Conservation (phyloP, 2,888 invertebrate genomes). For the Glaucopsyche alexis region DNA sequence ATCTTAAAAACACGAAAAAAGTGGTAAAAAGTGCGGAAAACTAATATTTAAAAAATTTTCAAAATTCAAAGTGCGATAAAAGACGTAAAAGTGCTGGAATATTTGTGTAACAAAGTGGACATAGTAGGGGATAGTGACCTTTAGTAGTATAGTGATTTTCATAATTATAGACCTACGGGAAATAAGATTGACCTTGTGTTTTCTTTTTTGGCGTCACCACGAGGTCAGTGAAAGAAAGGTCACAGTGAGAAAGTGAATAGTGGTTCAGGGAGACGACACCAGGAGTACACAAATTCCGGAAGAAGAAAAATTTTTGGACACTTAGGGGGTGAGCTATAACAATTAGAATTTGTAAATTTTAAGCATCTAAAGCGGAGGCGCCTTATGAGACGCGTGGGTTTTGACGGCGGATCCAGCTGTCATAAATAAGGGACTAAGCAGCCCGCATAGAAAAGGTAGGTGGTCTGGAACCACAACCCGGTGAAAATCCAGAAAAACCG, state of each 20-base stretch:
- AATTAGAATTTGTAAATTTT: not conserved
- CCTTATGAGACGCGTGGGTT: not conserved
- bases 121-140: not conserved
- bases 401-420: not conserved
- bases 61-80: not conserved
- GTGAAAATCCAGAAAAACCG: not conserved
- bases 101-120: not conserved
- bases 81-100: not conserved
- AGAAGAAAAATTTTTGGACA: not conserved
- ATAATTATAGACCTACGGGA: not conserved
- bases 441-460: not conserved
- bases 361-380: not conserved
- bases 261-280: not conserved
- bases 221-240: not conserved
- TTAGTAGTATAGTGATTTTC: not conserved
- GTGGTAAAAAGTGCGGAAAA: not conserved
- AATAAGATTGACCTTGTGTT: not conserved
- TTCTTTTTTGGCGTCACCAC: not conserved
- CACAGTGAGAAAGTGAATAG: not conserved
- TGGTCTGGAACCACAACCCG: too few relatives aligned
- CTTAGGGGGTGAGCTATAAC: not conserved
- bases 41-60: too few relatives aligned
- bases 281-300: not conserved
- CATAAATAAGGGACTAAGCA: too few relatives aligned
- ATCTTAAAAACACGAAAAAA: not conserved